A percentile compares a stretch with the other conserved stretches of the same genome.
Conservation (phyloP, 64 coral and sea anemone genomes). For the Exaiptasia diaphana region DNA sequence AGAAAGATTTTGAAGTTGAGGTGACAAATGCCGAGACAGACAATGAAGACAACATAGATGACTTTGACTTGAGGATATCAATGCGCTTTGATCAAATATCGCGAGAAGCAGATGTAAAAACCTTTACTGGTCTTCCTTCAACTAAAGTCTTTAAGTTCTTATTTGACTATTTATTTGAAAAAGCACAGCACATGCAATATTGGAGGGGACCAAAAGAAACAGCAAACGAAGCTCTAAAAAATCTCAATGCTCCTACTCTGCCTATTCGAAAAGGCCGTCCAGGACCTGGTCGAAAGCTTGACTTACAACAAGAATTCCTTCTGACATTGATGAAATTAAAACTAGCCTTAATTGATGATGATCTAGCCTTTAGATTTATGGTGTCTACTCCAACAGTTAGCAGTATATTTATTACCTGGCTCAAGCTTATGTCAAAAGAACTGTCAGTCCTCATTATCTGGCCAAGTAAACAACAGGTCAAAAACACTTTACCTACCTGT, state of each 20-base stretch:
- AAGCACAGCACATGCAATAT: conserved; percentile 23
- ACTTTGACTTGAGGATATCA: not conserved
- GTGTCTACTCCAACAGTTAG: not conserved
- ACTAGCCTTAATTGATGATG: conserved; percentile 19
- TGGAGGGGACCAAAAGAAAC: conserved; percentile 32
- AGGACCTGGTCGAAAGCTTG: conserved; percentile 11
- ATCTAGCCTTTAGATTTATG: conserved; percentile 13
- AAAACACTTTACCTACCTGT: conserved; percentile 2
- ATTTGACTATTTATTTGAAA: conserved; percentile 20
- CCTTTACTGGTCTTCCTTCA: conserved; percentile 28
- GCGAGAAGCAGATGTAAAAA: conserved; percentile 11
- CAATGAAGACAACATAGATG: not conserved
- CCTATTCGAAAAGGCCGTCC: not conserved
- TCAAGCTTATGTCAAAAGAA: conserved; percentile 18
- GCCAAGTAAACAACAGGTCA: conserved; percentile 6
- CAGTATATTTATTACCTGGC: conserved; percentile 9
- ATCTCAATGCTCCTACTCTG: not conserved
- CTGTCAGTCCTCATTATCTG: conserved; percentile 8
- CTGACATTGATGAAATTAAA: not conserved
- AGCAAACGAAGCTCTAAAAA: conserved; percentile 18
- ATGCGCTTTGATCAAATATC: not conserved
- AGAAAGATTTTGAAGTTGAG: conserved; percentile 1
- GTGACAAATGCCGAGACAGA: not conserved
- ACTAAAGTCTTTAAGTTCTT: conserved; percentile 10
- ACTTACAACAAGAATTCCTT: conserved; percentile 34